Base-by-base conservation (phyloP, 2,797 vertebrate genomes). In the Sebastes nivosus region DNA sequence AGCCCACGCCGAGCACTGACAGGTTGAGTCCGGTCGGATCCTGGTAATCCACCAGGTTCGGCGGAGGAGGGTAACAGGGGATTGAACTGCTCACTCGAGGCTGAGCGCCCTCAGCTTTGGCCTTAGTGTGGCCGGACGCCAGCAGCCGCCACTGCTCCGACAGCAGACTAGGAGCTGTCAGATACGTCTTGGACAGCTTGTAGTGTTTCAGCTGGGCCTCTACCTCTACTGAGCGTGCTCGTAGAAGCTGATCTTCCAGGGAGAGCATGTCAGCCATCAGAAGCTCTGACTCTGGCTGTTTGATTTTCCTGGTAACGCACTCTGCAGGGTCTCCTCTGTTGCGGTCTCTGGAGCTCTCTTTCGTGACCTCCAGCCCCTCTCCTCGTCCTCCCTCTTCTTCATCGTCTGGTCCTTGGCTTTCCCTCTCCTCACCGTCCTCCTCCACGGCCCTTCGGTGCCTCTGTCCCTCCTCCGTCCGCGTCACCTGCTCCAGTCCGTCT, bases 1-100 rank as follows among this genome's bases (percentile, higher is more conserved):
- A 99, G 79, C 98, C 97, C 52, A 99, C 95, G 1, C 98, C 98
- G 2, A 99, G 94, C 75, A 99, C 88, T 0, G 98, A 99, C 76
- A 99, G 95, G 71, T 98, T 98, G 82, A 98, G 94, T 67, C 95
- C 96, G 2, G 97, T 94, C 59, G 97, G 93, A 89, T 99, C 98
- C 0, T 97, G 96, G 90, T 97, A 96, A 75, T 98, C 97, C 0
- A 95, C 76, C 12, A 96, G 95, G 67, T 94, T 89, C 2, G 96
- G 95, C 0, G 97, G 97, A 0, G 97, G 97, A 58, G 96, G 95
- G 63, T 99, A 99, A 83, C 98, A 99, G 0, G 98, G 97, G 79
- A 97, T 95, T 2, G 96, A 96, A 11, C 94, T 87, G 2, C 72
- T 82, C 72, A 87, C 87, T 73, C 89, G 11, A 58, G 90, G 55